A percentile compares a stretch with the other conserved stretches of the same genome.
Conservation (phyloP, 2,797 vertebrate species). For the Anableps anableps region DNA sequence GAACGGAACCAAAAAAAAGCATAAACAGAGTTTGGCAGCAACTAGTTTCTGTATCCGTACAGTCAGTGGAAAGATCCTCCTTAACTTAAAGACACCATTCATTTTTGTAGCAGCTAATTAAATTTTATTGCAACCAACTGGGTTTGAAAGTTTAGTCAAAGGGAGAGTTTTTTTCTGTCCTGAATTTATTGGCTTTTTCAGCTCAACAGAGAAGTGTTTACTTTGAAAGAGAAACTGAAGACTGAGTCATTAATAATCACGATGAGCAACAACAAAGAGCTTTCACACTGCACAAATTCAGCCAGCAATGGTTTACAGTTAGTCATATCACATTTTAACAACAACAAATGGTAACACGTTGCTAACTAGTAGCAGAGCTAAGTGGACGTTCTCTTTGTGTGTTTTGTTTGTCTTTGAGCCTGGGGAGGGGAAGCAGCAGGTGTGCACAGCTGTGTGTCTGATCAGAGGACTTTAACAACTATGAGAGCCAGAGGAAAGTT, state of each 20-base stretch:
- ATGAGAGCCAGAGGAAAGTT: conserved; percentile 21
- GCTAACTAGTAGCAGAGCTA: conserved; percentile 24
- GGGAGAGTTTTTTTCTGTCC: neutral
- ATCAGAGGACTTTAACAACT: conserved; percentile 52
- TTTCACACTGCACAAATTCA: neutral
- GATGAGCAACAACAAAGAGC: conserved; percentile 6
- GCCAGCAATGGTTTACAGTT: neutral
- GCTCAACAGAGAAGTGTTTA: conserved; percentile 14
- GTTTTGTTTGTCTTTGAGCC: conserved; percentile 7
- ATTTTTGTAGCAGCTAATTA: conserved; percentile 9
- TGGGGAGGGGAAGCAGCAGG: conserved; percentile 42
- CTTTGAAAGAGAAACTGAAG: conserved; percentile 5
- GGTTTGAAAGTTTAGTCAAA: neutral
- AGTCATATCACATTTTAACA: conserved; percentile 20
- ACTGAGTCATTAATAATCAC: neutral
- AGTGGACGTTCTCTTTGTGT: conserved; percentile 10
- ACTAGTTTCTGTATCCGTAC: neutral
- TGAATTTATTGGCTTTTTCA: neutral
- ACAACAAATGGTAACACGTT: conserved; percentile 43
- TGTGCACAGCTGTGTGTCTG: conserved; percentile 65
- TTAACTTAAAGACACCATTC: neutral
- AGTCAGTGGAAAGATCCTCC: neutral
- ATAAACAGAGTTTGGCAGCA: neutral
- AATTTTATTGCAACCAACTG: neutral
- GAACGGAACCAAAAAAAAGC: neutral